phyloP scores from a whole-genome alignment of 2,113 vertebrate species.

The Cephalopholis sonnerati region DNA sequence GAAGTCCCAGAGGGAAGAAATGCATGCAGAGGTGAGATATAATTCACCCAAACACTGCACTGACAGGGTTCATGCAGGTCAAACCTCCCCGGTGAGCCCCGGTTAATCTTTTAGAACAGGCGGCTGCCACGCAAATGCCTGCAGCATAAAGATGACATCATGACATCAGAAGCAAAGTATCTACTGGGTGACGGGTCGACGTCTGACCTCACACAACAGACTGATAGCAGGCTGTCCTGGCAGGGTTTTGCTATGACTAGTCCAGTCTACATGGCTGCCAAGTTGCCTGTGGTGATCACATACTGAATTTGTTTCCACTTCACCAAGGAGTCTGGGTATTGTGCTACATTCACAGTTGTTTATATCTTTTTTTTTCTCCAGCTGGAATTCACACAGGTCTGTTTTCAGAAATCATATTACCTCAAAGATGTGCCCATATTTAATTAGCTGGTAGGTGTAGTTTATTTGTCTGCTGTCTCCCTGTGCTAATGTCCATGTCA shows the following conservation, averaged over 20 bases:
- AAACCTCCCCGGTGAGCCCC: constrained; percentile 37
- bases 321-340: constrained; percentile 1
- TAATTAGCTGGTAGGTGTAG: neutral
- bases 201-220: constrained; percentile 54
- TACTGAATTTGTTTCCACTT: constrained; percentile 45
- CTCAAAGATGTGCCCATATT: constrained; percentile 7
- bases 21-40: constrained; percentile 45
- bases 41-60: constrained; percentile 43
- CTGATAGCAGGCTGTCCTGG: constrained; percentile 58
- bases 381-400: neutral
- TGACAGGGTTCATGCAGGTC: constrained; percentile 54
- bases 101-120: constrained; percentile 53
- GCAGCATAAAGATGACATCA: constrained; percentile 63
- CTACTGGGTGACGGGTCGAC: constrained; percentile 36
- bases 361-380: neutral
- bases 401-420: constrained; percentile 1
- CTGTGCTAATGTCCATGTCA: neutral
- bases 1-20: constrained; percentile 22
- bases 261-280: constrained; percentile 29
- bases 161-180: constrained; percentile 69
- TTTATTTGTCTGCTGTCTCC: constrained; percentile 1
- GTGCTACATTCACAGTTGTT: neutral
- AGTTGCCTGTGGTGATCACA: constrained; percentile 35
- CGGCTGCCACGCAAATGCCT: constrained; percentile 44
- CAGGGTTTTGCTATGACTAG: constrained; percentile 14